Base-by-base conservation (phyloP, 2,113 vertebrate species). In the Corynorhinus townsendii region DNA sequence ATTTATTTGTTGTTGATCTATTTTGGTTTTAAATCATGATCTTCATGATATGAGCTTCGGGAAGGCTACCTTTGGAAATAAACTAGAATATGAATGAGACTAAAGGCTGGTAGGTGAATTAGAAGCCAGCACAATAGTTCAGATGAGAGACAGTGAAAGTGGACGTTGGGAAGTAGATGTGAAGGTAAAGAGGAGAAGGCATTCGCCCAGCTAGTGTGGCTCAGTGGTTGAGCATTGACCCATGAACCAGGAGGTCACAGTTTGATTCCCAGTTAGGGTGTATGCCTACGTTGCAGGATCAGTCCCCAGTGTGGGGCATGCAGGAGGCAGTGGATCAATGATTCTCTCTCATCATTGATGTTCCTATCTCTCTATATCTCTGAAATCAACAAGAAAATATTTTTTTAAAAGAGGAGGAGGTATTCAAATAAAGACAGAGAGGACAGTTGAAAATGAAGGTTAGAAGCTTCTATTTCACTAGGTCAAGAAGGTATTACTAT, bases 21-120 rank as follows among this genome's bases (percentile, higher is more conserved):
- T 81, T 68, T 81, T 91, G 28, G 47, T 96, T 87, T 84, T 72
- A 22, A 89, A 85, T 73, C 7, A 72, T 88, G 28, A 84, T 87
- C 19, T 71, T 54, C 24, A 45, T 87, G 38, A 76, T 64, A 59
- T 26, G 40, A 80, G 47, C 66, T 80, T 91, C 38, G 62, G 66
- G 26, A 82, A 71, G 59, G 19, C 15, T 89, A 43, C 45, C 69
- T 82, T 93, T 64, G 19, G 33, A 81, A 75, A 86, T 59, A 71
- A 64, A 93, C 35, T 54, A n/a, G 75, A 54, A 82, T 72, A 45
- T 54, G n/a, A 56, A 77, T 90, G 24, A 93, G 69, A 82, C 20
- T 72, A 17, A 86, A 72, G 28, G 22, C 35, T 90, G 12, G 14
- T 43, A 40, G 38, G 64, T 77, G 35, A 72, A 28, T 45, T 66